Percentiles rank a stretch among this genome's conserved stretches.
phyloP scores from a whole-genome alignment of 2,113 vertebrate species.

The Anolis sagrei region DNA sequence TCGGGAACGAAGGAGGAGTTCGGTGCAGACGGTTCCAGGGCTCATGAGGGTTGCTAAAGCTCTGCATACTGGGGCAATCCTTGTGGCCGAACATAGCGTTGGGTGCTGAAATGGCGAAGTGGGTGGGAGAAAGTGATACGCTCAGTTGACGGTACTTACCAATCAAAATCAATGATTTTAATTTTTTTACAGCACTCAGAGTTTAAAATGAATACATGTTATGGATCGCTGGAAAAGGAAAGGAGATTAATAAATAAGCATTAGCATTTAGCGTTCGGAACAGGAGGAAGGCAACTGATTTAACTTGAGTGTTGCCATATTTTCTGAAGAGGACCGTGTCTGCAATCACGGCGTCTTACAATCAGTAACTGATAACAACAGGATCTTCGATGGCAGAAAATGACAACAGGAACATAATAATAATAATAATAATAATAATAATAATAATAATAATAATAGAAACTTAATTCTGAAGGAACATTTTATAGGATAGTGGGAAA shows the following conservation, averaged over 20 bases:
- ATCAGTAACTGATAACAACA: no score
- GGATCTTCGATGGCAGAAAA: no score
- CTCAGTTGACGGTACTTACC: conserved; percentile 82
- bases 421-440: no score
- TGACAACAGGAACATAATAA: no score
- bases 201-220: conserved; percentile 88
- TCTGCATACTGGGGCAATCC: conserved; percentile 91
- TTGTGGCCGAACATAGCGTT: conserved; percentile 97
- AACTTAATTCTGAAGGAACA: no score
- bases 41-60: conserved; percentile 92
- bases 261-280: conserved; percentile 75
- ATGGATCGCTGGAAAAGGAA: conserved; percentile 87
- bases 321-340: no score
- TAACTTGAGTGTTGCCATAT: no score
- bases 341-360: no score
- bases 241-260: conserved; percentile 81
- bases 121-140: conserved; percentile 74
- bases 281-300: conserved; percentile 65
- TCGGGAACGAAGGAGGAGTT: conserved; percentile 97
- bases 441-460: no score
- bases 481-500: no score
- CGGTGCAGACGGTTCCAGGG: conserved; percentile 99
- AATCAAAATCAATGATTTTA: conserved; percentile 66
- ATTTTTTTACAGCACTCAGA: conserved; percentile 80
- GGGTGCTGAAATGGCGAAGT: conserved; percentile 90